Base-by-base conservation (phyloP, 1,140 invertebrate species). In the Reticulitermes speratus region DNA sequence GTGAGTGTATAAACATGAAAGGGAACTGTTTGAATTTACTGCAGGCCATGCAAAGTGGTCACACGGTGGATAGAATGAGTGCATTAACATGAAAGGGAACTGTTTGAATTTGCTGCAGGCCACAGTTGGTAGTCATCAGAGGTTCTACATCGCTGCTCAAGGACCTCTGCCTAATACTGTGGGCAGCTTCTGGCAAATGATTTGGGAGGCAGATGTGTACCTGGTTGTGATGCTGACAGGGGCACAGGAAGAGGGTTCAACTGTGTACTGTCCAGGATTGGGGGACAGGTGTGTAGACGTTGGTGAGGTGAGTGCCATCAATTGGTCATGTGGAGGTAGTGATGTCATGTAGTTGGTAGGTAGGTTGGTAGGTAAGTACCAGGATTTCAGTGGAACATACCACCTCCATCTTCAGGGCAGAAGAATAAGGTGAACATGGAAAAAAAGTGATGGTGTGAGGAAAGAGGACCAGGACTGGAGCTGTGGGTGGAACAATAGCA, bases 111-210 rank as follows among this genome's bases (percentile, higher is more conserved):
- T 44, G 14, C 19, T 82, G 16, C 82, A 86, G 82, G 83, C 95
- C 87, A 95, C 94, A 44, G 94, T 96, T 52, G 96, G 95, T 87
- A 94, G 92, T 87, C 93, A 94, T 87, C 95, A 96, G 88, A 92
- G 95, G 52, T 97, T 96, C 90, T 98, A 98, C 91, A 96, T 98
- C 85, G 95, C 96, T 48, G 95, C 95, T 21, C 96, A 97, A 90
- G 95, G 95, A 30, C 96, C 96, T 19, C 90, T 95, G 59, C 89
- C 92, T 82, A 91, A 92, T 75, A 95, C 94, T 14, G 90, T 94
- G 25, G 90, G 91, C 44, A 92, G 93, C 88, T 96, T 98, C 90
- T 98, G 97, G 97, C 95, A 97, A 91, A 96, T 96, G 92, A 93
- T 96, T 65, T 97, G 96, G 96, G 96, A 97, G 91, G 93, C 95